These are phyloP conservation scores for Abramis brama DNA, from an alignment of 2,113 vertebrate species.

Conservation along the genomic window DNA sequence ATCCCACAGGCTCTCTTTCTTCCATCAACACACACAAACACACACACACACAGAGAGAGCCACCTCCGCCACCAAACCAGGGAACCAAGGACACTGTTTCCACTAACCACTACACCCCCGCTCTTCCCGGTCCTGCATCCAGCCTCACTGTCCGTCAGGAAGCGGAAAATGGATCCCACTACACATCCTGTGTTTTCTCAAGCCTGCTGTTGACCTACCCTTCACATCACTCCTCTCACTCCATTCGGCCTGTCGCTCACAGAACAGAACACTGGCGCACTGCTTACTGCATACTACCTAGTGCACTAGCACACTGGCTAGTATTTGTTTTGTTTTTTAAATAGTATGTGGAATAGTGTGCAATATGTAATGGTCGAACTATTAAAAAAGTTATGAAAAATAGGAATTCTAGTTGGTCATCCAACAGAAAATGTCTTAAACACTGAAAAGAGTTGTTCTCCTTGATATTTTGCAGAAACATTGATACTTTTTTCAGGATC, in stretches of 20 bases:
- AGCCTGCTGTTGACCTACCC: constrained; percentile 51
- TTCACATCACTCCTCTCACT: constrained; percentile 51
- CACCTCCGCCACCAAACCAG: constrained; percentile 53
- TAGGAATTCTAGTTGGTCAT: background rate
- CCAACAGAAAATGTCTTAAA: background rate
- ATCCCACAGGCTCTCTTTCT: constrained; percentile 69
- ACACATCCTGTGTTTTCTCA: constrained; percentile 61
- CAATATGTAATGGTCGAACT: background rate
- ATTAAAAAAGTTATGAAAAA: background rate
- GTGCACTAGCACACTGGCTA: background rate
- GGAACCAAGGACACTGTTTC: constrained; percentile 61
- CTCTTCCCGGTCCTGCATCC: constrained; percentile 49
- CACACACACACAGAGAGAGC: background rate
- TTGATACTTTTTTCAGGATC: too few species aligned
- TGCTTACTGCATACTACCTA: constrained; percentile 1
- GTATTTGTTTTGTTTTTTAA: background rate
- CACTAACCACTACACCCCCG: constrained; percentile 29
- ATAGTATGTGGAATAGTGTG: background rate
- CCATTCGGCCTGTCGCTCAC: background rate
- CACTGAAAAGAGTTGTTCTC: background rate
- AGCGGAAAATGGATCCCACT: constrained; percentile 49
- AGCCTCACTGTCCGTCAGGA: constrained; percentile 53
- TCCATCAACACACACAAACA: constrained; percentile 58
- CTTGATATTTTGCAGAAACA: background rate
- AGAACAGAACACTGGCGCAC: background rate